phyloP scores from a whole-genome alignment of 2,888 invertebrate genomes.

The Nephrotoma flavescens region DNA sequence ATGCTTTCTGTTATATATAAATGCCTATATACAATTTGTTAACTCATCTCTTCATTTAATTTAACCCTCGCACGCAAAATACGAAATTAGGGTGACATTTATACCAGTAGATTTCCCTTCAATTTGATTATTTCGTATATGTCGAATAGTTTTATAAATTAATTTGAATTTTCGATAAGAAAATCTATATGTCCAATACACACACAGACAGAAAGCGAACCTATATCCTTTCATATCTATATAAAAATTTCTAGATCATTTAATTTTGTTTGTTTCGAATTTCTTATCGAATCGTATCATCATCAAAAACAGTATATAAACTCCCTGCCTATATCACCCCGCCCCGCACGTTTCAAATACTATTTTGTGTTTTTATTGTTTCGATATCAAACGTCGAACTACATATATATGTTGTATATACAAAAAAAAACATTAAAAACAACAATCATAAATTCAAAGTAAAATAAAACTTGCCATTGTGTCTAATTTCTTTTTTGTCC shows the following conservation, averaged over 20 bases:
- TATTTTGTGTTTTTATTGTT: not conserved
- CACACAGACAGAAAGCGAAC: not conserved
- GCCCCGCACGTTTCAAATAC: not conserved
- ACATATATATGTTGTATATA: not conserved
- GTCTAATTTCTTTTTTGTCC: not conserved
- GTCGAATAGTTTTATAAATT: not conserved
- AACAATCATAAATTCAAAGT: not conserved
- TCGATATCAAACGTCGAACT: not conserved
- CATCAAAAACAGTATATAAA: not conserved
- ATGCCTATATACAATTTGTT: not conserved
- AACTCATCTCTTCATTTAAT: not conserved
- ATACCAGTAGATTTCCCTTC: not conserved
- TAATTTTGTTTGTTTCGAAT: not conserved
- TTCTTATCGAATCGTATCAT: not conserved
- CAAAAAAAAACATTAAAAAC: not conserved
- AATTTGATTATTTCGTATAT: not conserved
- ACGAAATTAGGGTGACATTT: not conserved
- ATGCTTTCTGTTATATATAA: not conserved
- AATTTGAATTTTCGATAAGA: not conserved
- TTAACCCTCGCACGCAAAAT: not conserved
- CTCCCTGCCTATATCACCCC: not conserved
- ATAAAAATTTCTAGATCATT: not conserved
- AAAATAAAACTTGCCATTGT: not conserved
- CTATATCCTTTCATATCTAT: not conserved
- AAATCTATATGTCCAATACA: not conserved